A percentile compares a stretch with the other conserved stretches of the same genome.
phyloP scores from a whole-genome alignment of 2,113 vertebrate species.

The Sphaerodactylus townsendi region DNA sequence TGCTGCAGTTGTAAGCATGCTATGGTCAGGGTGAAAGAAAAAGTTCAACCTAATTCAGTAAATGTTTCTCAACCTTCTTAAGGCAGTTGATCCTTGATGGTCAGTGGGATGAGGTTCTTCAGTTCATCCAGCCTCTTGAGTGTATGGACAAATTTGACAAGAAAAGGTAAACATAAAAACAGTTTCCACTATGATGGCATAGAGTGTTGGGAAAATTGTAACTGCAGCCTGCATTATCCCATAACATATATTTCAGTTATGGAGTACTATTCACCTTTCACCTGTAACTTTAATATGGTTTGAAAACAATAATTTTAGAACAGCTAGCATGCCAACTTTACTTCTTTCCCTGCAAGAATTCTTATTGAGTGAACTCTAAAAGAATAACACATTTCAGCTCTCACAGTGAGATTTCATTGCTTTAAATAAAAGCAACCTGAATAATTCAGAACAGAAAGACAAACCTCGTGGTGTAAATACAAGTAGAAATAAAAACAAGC shows the following conservation, averaged over 20 bases:
- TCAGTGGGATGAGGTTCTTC: conserved; percentile 98
- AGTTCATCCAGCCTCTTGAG: conserved; percentile 97
- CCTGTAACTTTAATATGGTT: neutral
- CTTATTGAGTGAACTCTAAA: neutral
- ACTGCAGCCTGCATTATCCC: neutral
- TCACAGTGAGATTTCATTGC: neutral
- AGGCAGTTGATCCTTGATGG: conserved; percentile 96
- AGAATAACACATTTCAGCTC: neutral
- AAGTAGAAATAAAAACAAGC: no score
- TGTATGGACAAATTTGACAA: conserved; percentile 97
- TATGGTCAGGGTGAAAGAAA: conserved; percentile 6
- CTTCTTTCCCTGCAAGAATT: neutral
- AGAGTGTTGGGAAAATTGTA: neutral
- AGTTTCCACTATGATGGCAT: neutral
- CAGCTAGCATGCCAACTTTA: neutral
- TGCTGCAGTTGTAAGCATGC: conserved; percentile 32
- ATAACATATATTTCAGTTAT: neutral
- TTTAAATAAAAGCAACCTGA: neutral
- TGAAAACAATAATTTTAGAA: neutral
- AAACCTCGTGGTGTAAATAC: no score
- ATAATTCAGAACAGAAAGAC: no score
- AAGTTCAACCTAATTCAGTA: conserved; percentile 2
- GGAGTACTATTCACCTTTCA: neutral
- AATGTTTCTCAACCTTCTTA: conserved; percentile 37
- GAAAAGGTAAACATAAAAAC: conserved; percentile 82